Base-by-base conservation (phyloP, 2,888 invertebrate genomes). In the Micoletzkya japonica region DNA sequence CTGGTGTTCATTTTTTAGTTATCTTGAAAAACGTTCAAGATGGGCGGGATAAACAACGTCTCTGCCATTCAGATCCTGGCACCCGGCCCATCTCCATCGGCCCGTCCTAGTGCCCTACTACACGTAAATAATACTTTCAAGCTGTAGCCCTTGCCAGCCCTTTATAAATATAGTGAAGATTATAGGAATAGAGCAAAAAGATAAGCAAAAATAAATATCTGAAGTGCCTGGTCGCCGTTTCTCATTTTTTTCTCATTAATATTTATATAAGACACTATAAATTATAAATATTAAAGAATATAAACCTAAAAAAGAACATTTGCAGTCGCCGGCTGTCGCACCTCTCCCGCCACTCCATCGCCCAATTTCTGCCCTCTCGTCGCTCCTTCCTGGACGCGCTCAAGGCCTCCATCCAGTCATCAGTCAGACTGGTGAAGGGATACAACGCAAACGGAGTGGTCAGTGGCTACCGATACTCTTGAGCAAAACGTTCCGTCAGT, bases 71-170 rank as follows among this genome's bases (percentile, higher is more conserved):
- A 52, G 63, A 24, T 20, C 63, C 32, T 63, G 39, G 39, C 63
- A 63, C 34, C 63, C 63, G 20, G 44, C 63, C 14, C 63, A 63
- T 28, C 49, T 63, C 17, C 63, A 63, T 39, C 63, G 63, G n/a
- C 63, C 63, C 0, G 36, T 63, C 34, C 24, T 63, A 14, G 63
- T 63, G 2, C 63, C 63, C 2, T 63, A 63, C 30, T 63, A 50
- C 49, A 63, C 63, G 63, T 63, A 14, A 28, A 50, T 59, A 28
- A 57, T n/a, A 1, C 34, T 57, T 24, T 14, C 17, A 3, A 26
- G 30, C 32, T 57, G 2, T 3, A 17, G 3, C 34, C 20, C 17
- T 44, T 20, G 20, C 44, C 44, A 14, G 44, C 44, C 20, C 20
- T 44, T 44, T 44, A 44, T 44, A 20, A 44, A 44, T 44, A 20